Conservation (phyloP, 2,888 invertebrate genomes). For the Troides aeacus region DNA sequence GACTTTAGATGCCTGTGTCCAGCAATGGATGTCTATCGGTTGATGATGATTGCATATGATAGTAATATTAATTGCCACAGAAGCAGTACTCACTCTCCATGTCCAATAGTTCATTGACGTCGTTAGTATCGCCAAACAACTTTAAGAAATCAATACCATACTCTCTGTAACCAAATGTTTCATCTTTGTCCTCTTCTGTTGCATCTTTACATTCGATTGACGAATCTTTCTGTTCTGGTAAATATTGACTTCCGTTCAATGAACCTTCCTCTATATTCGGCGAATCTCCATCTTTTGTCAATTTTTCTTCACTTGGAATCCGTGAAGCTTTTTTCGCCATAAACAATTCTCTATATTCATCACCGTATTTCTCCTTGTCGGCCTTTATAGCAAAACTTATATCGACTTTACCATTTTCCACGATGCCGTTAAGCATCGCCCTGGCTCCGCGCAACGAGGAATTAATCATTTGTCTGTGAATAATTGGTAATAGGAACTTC, state of each 20-base stretch:
- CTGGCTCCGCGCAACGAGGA: constrained; percentile 37
- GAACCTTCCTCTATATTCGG: constrained; percentile 6
- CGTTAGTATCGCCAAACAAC: constrained; percentile 62
- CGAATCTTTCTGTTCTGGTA: not conserved
- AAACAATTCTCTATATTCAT: constrained; percentile 16
- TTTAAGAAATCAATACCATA: constrained; percentile 49
- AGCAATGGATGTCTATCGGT: too few relatives aligned
- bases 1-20: too few relatives aligned
- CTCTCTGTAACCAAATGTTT: constrained; percentile 15
- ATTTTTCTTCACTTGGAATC: not conserved
- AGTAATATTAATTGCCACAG: not conserved
- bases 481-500: constrained; percentile 52
- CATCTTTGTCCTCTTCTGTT: not conserved
- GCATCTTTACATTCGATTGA: not conserved
- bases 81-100: constrained; percentile 56
- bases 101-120: constrained; percentile 64
- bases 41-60: not conserved
- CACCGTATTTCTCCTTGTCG: constrained; percentile 25
- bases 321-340: constrained; percentile 21
- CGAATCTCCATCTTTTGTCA: not conserved
- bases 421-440: constrained; percentile 44
- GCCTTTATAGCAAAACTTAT: not conserved
- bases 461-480: constrained; percentile 40
- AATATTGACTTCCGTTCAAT: constrained; percentile 15
- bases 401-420: constrained; percentile 27